Evolutionary conservation across 64 coral and sea anemone species (phyloP), one percentile per base, ranked within the genome.

Genomic region (Stichodactyla helianthus): DNA sequence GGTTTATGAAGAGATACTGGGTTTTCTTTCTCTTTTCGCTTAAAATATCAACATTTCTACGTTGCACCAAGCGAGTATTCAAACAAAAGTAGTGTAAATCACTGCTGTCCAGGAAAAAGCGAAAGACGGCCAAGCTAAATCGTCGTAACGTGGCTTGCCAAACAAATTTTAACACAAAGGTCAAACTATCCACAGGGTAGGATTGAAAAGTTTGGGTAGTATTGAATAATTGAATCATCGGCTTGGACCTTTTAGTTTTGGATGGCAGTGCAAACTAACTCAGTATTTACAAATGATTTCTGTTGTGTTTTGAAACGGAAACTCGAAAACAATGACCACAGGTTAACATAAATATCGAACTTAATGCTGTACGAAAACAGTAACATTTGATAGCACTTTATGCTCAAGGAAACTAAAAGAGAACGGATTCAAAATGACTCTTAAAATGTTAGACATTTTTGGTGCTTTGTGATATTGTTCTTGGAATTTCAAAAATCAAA

Each of bases 401-500:
- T 58, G 0, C 35, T 44, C 35, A 44, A 65, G 19, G 62, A 6
- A 65, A 65, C 3, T n/a, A 7, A 65, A 65, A 65, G 4, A 65
- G 16, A 65, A 65, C 12, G 20, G 10, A 74, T 74, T 71, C 23
- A 31, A 74, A 74, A 74, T 27, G 25, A 74, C 25, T 74, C 27
- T 31, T 1, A 44, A 44, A 44, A 31, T 11, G 68, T 7, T 31
- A 12, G n/a, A 31, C 7, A 15, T 74, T 74, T 74, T 74, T 74
- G 18, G 4, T 60, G 15, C 25, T 74, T 74, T 74, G 22, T 31
- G 68, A 74, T 74, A 74, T 74, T 74, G 68, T 12, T 74, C 68
- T 74, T 74, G 68, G 68, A 74, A 74, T 74, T 74, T 74, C 23
- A 68, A 74, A 27, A 27, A 27, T 74, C 17, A 74, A 74, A 14